A percentile compares a stretch with the other conserved stretches of the same genome.
Evolutionary conservation across 2,797 vertebrate genomes (phyloP).

Genomic region (Dicrostonyx torquatus): DNA sequence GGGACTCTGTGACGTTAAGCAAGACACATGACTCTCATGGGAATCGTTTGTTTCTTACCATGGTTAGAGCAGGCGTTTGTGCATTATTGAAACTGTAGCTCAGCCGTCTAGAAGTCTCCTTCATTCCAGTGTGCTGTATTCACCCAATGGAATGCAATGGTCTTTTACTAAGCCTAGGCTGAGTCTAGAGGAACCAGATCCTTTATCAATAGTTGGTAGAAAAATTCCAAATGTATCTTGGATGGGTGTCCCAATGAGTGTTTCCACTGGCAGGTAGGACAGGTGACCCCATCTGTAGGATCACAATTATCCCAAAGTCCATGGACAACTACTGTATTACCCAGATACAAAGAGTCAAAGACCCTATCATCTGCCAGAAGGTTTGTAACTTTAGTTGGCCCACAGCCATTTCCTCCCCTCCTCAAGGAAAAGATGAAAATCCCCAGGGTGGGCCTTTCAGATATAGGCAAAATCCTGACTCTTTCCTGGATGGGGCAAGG

Average conservation of each 20-base stretch:
- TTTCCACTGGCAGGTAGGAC: too few species aligned
- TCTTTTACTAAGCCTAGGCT: not conserved
- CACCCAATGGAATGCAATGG: slow-evolving; percentile 21
- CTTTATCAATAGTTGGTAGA: not conserved
- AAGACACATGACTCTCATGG: not conserved
- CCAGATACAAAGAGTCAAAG: not conserved
- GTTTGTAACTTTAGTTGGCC: not conserved
- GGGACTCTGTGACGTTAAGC: not conserved
- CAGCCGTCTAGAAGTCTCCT: not conserved
- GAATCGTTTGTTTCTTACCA: not conserved
- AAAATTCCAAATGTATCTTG: not conserved
- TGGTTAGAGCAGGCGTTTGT: not conserved
- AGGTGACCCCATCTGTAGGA: not conserved
- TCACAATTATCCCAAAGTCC: not conserved
- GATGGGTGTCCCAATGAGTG: too few species aligned
- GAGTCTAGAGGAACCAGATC: not conserved
- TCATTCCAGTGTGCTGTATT: not conserved
- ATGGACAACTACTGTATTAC: not conserved
- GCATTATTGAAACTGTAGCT: not conserved
- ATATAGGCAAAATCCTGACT: not conserved
- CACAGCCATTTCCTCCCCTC: not conserved
- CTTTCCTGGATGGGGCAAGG: not conserved
- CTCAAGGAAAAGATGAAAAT: not conserved
- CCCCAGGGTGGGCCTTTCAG: not conserved
- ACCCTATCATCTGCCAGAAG: not conserved